Conservation (phyloP, 2,797 vertebrate genomes). For the Coregonus suidteri region DNA sequence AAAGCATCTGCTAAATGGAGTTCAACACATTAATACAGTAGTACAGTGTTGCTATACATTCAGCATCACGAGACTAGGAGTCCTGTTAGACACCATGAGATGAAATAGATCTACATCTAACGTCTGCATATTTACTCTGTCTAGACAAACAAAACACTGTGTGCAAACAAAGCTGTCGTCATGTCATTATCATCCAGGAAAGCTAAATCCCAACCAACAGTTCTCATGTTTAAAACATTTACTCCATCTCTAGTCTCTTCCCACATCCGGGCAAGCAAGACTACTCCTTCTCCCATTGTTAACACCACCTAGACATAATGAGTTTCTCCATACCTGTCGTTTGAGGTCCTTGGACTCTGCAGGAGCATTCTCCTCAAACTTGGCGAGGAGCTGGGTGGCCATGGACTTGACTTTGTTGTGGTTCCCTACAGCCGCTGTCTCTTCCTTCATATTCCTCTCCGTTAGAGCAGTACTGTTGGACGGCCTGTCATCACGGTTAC, state of each 20-base stretch:
- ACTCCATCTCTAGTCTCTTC: too few species aligned
- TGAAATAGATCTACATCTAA: neutral
- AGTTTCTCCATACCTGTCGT: conserved; percentile 83
- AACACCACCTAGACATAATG: neutral
- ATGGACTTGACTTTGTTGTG: conserved; percentile 97
- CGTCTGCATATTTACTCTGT: neutral
- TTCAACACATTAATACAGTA: neutral
- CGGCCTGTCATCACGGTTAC: conserved; percentile 79
- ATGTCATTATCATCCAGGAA: neutral
- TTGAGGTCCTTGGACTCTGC: conserved; percentile 80
- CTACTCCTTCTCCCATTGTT: too few species aligned
- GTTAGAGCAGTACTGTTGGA: conserved; percentile 70
- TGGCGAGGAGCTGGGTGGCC: conserved; percentile 94
- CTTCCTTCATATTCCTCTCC: conserved; percentile 78
- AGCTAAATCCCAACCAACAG: neutral
- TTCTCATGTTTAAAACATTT: neutral
- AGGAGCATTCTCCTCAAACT: conserved; percentile 94
- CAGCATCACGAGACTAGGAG: conserved; percentile 24
- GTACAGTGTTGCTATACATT: conserved; percentile 12
- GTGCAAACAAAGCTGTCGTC: neutral
- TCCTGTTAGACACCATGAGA: neutral
- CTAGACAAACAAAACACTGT: neutral
- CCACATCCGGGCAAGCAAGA: neutral
- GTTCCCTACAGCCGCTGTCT: conserved; percentile 77
- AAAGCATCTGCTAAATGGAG: too few species aligned